Base-by-base conservation (phyloP, 2,113 vertebrate genomes). In the Notechis scutatus region DNA sequence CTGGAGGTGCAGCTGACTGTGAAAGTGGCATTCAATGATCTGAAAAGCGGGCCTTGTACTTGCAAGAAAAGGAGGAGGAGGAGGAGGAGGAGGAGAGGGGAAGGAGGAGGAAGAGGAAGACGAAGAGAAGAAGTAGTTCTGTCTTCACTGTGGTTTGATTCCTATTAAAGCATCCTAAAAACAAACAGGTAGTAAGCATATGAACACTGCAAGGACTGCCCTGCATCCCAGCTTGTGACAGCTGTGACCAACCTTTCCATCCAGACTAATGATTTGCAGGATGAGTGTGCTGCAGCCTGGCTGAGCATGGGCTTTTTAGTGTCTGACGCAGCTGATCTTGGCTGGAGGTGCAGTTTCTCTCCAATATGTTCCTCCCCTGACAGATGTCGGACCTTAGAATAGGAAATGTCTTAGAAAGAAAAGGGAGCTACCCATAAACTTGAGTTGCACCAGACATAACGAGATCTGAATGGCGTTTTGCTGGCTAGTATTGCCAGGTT, bases 401-500 rank as follows among this genome's bases (percentile, higher is more conserved):
- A 85, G 20, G 21, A 50, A 89, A 92, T 23, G 34, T 64, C 21
- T 64, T 21, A 23, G 74, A 26, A 45, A 20, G 21, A 10, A 3
- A 45, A 34, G 3, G 39, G 54, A 5, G 55, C 93, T 93, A 81
- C 29, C 26, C 56, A 95, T 95, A 96, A 89, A 91, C 94, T 47
- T 94, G 92, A 94, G 90, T 96, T 92, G 87, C 93, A 96, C 93
- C 91, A 94, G 90, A 95, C 94, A 94, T 95, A 97, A 97, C 96
- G 93, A 97, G 94, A 95, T 96, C 92, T 96, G 96, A 97, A 97
- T 96, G 95, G 95, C 95, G 94, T 93, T 96, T 96, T 97, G 92
- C 95, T 92, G 94, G 93, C 57, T 90, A 94, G 92, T 93, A 95
- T 0, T 61, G 29, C 94, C 93, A 94, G 92, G 90, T 94, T 94